Evolutionary conservation across 2,888 invertebrate genomes (phyloP).

Genomic region (Crocallis elinguaria): DNA sequence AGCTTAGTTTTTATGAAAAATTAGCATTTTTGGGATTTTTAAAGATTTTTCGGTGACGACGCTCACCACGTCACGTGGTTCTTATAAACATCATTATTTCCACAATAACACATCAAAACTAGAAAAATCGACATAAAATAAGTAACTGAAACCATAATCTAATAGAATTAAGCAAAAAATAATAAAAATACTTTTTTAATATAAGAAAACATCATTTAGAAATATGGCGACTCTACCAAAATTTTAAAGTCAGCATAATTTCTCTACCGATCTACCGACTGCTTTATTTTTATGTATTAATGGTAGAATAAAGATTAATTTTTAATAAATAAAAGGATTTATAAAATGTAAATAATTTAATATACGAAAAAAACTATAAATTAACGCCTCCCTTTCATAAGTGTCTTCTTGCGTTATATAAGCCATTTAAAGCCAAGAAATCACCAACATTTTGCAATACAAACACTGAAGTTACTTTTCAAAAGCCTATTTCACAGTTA

Average conservation of each 20-base stretch:
- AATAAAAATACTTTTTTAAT: background rate
- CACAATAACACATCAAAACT: background rate
- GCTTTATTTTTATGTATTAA: background rate
- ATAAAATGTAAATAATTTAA: too few species aligned
- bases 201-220: background rate
- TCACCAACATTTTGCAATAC: too few species aligned
- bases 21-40: constrained; percentile 14
- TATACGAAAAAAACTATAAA: too few species aligned
- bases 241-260: background rate
- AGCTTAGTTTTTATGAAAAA: constrained; percentile 15
- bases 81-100: background rate
- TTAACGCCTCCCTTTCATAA: too few species aligned
- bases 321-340: too few species aligned
- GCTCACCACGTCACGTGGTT: constrained; percentile 28
- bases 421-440: too few species aligned
- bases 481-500: too few species aligned
- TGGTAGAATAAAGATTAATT: background rate
- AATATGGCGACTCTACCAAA: constrained; percentile 5
- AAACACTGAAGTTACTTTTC: too few species aligned
- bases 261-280: background rate
- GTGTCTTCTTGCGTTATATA: too few species aligned
- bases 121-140: background rate
- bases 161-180: background rate
- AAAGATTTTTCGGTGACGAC: constrained; percentile 1
- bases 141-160: background rate